Base-by-base conservation (phyloP, 2,113 vertebrate genomes). In the Phodopus roborovskii region DNA sequence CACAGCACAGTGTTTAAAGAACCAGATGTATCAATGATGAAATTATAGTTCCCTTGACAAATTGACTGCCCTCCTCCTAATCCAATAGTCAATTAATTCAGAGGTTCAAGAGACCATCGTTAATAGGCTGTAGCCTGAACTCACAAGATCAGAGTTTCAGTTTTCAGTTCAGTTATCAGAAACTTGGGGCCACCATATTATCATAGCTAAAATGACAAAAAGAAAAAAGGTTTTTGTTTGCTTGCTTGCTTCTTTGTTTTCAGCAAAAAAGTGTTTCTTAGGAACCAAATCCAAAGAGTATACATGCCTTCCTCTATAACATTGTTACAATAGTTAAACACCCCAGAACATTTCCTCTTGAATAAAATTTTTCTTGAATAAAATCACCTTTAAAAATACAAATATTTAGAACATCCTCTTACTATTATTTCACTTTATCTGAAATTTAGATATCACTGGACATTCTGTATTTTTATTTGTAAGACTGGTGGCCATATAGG, bases 131-230 rank as follows among this genome's bases (percentile, higher is more conserved):
- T 62, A 92, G 91, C 78, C 45, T 0, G 6, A 93, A 97, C 91
- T 96, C 81, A 91, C 71, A 94, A 95, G 75, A 94, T 93, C 75
- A 94, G 83, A 96, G 42, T 96, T 97, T 96, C 88, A 42, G 64
- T 97, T 97, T 96, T 96, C 92, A 95, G 62, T 74, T 90, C 92
- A 96, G 96, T 96, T 94, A 93, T 93, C 94, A 92, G 82, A 97
- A 96, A 94, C 62, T 70, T 73, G 85, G 24, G 56, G 93, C 30
- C 92, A 42, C 33, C 60, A n/a, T n/a, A n/a, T 97, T 92, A 83
- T 92, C 83, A 95, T 56, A 95, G 79, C 86, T 79, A 92, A 86
- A n/a, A 94, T 91, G 60, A 68, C 30, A 56, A 88, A 64, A 82
- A 85, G 82, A 60, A 62, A 7, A n/a, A 15, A 7, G n/a, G 8